Conservation (phyloP, 2,888 invertebrate species). For the Congeria kusceri region DNA sequence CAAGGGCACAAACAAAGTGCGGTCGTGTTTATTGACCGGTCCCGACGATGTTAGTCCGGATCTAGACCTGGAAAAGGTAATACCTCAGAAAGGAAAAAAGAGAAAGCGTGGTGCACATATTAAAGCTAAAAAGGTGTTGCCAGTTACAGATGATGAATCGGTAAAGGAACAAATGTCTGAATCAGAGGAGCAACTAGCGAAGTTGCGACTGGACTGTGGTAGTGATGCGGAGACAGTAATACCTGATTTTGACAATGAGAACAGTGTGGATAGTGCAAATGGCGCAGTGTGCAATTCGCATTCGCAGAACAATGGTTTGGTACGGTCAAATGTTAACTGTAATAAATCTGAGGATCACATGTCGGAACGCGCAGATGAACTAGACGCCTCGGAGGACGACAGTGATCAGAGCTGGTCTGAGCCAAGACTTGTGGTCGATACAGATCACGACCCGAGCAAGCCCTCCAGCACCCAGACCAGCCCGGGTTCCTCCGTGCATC, state of each 20-base stretch:
- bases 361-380: background rate
- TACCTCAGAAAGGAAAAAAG: constrained; percentile 13
- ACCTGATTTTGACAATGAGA: constrained; percentile 9
- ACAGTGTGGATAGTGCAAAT: constrained; percentile 2
- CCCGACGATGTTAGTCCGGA: constrained; percentile 57
- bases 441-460: constrained; percentile 13
- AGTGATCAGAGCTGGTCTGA: background rate
- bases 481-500: constrained; percentile 32
- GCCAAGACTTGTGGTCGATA: background rate
- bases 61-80: constrained; percentile 40
- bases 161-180: constrained; percentile 61
- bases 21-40: constrained; percentile 4
- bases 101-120: constrained; percentile 36
- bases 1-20: background rate
- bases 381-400: background rate
- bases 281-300: background rate
- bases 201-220: constrained; percentile 47
- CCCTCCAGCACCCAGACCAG: constrained; percentile 40
- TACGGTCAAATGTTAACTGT: background rate
- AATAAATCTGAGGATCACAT: background rate
- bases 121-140: constrained; percentile 15
- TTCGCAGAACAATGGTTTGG: background rate
- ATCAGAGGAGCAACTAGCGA: constrained; percentile 61
- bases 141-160: constrained; percentile 39
- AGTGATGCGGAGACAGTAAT: constrained; percentile 19